Evolutionary conservation across 2,797 vertebrate species (phyloP), one percentile per base, ranked within the genome.

Genomic region (Periophthalmus magnuspinnatus): DNA sequence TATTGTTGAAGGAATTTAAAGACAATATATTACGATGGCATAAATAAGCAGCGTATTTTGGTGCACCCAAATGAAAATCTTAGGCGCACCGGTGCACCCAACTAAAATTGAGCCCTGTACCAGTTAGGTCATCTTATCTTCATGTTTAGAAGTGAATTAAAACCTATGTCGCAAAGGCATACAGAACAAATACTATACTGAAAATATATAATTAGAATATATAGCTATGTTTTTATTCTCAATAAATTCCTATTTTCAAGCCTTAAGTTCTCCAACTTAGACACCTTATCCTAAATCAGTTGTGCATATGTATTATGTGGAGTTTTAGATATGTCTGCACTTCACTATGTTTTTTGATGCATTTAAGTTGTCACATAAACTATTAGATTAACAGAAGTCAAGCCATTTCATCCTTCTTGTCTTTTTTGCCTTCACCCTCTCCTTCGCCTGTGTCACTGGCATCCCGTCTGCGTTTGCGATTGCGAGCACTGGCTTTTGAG

Each of bases 381-480:
- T 74, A 80, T 71, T 57, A 77, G 74, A 79, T 19, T 57, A 24
- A 65, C 54, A 10, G 72, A 78, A 70, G 81, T 92, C 87, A 92
- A 68, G 72, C 82, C 0, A 57, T 83, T 17, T 90, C 89, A 3
- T 86, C 81, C 21, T 93, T 91, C 70, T 92, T 89, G 80, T 92
- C 88, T 65, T 87, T 90, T 50, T 92, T 93, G 75, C 93, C 94
- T 22, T 88, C 85, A 9, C 86, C 88, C 52, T 93, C 78, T 0
- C 77, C 87, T 57, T 91, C 91, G 13, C 78, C 83, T 0, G 65
- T 65, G 34, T 93, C 84, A 1, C 78, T 83, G 7, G 70, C 70
- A 0, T 94, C 90, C 65, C 84, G 80, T 19, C 78, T 71, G 9
- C 93, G 92, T 65, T 95, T 96, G 81, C 93, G 89, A 84, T 90